Evolutionary conservation across 1,140 invertebrate genomes (phyloP), one percentile per base, ranked within the genome.

Genomic region (Caenorhabditis brenneri): DNA sequence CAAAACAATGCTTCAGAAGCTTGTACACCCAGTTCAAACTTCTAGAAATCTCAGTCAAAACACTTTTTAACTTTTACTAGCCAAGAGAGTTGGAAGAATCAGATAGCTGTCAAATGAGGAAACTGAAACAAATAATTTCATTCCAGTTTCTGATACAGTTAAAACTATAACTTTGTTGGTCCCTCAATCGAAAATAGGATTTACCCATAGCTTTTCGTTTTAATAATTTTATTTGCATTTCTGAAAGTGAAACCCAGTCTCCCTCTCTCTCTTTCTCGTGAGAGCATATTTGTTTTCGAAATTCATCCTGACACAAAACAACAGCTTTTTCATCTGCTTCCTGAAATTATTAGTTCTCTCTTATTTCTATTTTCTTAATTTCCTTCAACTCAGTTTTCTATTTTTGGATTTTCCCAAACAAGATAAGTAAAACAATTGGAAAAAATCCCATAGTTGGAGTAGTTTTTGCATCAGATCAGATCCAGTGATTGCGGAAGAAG

Each of bases 241-340:
- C 29, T 65, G 58, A 65, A 36, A 65, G 31, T 33, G 58, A 65
- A 65, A 65, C 29, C 16, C 58, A 33, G 7, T 27, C 24, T 27
- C 53, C 5, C 12, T 51, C 42, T 46, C 42, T 46, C 42, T 16
- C 42, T 46, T 16, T 16, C 1, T n/a, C 49, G 49, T 6, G 49
- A 16, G 15, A 19, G 24, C 6, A 55, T 65, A 65, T 65, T 65
- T 65, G 58, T 65, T 65, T 65, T 65, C 31, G 58, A 65, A 65
- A 65, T 65, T 60, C 58, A 60, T 33, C 16, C 58, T 60, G 31
- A 65, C 58, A 3, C 58, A 65, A 65, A 65, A 65, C 31, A 65
- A 65, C 31, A 51, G 29, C 58, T 16, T 65, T 65, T 33, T n/a
- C 58, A 65, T 60, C 29, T 3, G 5, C 58, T 65, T 65, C 58